Base-by-base conservation (phyloP, 2,888 invertebrate genomes). In the Nebria salina region DNA sequence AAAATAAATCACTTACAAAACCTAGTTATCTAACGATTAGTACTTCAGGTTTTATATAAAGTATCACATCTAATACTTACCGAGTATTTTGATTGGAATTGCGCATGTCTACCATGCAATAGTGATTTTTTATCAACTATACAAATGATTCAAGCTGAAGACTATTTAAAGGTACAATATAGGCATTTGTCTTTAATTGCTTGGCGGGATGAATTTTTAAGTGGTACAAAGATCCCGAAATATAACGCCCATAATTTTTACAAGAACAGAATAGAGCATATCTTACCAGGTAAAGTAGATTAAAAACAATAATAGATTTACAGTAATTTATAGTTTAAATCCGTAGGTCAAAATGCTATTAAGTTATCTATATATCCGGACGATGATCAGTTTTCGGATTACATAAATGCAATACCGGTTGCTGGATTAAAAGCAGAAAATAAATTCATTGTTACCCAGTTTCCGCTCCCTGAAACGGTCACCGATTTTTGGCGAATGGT, bases 401-500 rank as follows among this genome's bases (percentile, higher is more conserved):
- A 88, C 82, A 86, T 88, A 13, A 86, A 87, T 42, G 88, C 87
- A 0, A 85, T 87, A 25, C 85, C 83, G 76, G 87, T 89, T 6
- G 87, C 87, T 75, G 86, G 87, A 43, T 86, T 86, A 73, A 85
- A 83, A 78, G 82, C 83, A 76, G 86, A 86, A 26, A 85, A 86
- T 82, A 87, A 87, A 79, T 88, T 87, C 72, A 84, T 89, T 4
- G 87, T 87, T 0, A 86, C 88, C 0, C 88, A 89, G 81, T 84
- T 87, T 42, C 89, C 89, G 3, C 73, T 88, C 76, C 86, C 87
- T 0, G 82, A 84, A 1, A 89, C 89, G 0, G 82, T 87, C 1
- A 84, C 82, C 9, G 88, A 89, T 83, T 89, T 89, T 81, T 89
- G 89, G 89, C 85, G 87, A 81, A 86, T 89, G 86, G 82, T 89